Evolutionary conservation across 2,797 vertebrate species (phyloP).

Genomic region (Poecilia velifera): DNA sequence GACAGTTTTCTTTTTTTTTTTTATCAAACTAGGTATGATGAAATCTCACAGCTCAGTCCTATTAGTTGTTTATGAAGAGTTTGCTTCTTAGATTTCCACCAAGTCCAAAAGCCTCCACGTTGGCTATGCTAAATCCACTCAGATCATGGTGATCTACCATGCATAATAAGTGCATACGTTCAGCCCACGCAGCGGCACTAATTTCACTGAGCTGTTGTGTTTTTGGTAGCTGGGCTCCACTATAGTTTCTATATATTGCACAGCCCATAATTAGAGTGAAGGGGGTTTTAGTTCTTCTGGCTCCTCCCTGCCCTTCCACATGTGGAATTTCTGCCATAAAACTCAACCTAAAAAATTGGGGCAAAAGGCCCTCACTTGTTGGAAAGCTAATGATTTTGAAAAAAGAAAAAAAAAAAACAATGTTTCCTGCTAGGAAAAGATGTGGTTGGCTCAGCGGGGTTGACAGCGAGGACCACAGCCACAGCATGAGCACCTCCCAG

Average conservation of each 20-base stretch:
- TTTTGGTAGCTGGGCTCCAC: conserved; percentile 40
- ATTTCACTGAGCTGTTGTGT: conserved; percentile 64
- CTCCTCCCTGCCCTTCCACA: conserved; percentile 36
- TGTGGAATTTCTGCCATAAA: conserved; percentile 37
- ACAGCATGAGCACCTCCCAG: conserved; percentile 48
- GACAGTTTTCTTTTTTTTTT: neutral
- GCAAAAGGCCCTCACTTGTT: conserved; percentile 31
- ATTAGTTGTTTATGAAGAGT: conserved; percentile 5
- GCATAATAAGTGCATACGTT: conserved; percentile 66
- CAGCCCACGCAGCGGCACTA: conserved; percentile 60
- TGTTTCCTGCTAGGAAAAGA: conserved; percentile 50
- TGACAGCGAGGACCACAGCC: conserved; percentile 53
- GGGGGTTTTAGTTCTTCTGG: conserved; percentile 13
- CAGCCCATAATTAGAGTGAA: conserved; percentile 45
- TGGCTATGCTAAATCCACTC: conserved; percentile 60
- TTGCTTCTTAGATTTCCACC: conserved; percentile 35
- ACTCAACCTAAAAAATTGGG: conserved; percentile 40
- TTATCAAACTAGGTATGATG: neutral
- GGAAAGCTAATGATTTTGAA: conserved; percentile 63
- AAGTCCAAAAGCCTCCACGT: conserved; percentile 30
- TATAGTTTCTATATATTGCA: conserved; percentile 51
- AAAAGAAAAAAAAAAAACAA: conserved; percentile 38
- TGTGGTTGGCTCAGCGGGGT: conserved; percentile 51
- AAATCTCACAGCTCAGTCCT: neutral
- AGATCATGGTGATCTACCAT: conserved; percentile 53